Conservation (phyloP, 2,888 invertebrate genomes). For the Sminthurides aquaticus region DNA sequence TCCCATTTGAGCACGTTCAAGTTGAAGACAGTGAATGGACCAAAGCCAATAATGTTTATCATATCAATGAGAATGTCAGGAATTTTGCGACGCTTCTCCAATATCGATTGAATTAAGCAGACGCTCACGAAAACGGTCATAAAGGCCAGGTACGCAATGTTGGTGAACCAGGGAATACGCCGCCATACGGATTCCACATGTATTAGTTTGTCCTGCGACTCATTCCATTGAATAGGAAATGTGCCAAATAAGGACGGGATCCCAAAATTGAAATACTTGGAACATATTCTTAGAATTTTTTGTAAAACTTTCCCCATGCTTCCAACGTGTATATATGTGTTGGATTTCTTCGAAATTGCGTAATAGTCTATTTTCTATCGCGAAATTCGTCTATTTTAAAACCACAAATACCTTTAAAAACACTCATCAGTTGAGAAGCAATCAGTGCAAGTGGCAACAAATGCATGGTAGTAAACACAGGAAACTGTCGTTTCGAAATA, state of each 20-base stretch:
- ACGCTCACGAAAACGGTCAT: background rate
- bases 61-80: background rate
- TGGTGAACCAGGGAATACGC: background rate
- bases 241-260: background rate
- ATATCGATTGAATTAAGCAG: background rate
- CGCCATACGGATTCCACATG: background rate
- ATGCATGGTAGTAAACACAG: too few species aligned
- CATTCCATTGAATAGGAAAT: background rate
- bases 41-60: background rate
- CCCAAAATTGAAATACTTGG: too few species aligned
- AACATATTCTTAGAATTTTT: too few species aligned
- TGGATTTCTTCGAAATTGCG: too few species aligned
- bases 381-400: too few species aligned
- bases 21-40: background rate
- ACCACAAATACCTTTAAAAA: too few species aligned
- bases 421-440: too few species aligned
- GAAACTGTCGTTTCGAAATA: too few species aligned
- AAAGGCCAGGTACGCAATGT: background rate
- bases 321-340: too few species aligned
- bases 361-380: too few species aligned
- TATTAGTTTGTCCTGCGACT: background rate
- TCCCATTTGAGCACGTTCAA: background rate
- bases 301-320: too few species aligned
- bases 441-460: too few species aligned
- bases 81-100: background rate